These are phyloP conservation scores for Lophura nycthemera DNA, from an alignment of 2,113 vertebrate species.

Conservation along the genomic window DNA sequence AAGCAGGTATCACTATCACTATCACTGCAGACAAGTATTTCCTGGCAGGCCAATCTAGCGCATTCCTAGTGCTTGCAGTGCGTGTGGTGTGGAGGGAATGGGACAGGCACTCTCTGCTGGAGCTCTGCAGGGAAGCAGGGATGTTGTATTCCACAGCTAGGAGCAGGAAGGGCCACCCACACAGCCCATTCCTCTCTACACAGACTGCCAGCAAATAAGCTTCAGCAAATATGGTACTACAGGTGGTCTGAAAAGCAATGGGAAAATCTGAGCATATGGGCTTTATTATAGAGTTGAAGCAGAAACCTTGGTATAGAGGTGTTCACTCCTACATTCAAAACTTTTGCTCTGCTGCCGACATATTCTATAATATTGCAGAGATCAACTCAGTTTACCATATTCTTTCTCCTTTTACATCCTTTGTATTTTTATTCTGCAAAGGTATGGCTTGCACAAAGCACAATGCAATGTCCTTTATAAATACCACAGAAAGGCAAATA, in stretches of 20 bases:
- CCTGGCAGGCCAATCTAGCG: neutral
- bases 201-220: fast-evolving
- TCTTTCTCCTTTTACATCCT: neutral
- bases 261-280: neutral
- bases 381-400: neutral
- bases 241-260: neutral
- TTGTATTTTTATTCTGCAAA: neutral
- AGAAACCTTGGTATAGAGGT: neutral
- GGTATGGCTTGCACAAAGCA: neutral
- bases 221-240: neutral
- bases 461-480: neutral
- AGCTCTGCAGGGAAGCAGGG: neutral
- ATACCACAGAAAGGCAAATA: neutral
- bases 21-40: neutral
- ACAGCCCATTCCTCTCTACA: neutral
- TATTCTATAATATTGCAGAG: neutral
- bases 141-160: neutral
- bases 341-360: neutral
- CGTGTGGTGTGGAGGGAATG: neutral
- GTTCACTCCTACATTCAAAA: neutral
- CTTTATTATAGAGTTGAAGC: neutral
- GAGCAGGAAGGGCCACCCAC: neutral
- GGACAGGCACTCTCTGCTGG: neutral
- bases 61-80: fast-evolving
- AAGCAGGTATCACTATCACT: neutral